These are phyloP conservation scores for Loris lydekkerianus DNA, from an alignment of 2,797 vertebrate species.

Conservation along the genomic window DNA sequence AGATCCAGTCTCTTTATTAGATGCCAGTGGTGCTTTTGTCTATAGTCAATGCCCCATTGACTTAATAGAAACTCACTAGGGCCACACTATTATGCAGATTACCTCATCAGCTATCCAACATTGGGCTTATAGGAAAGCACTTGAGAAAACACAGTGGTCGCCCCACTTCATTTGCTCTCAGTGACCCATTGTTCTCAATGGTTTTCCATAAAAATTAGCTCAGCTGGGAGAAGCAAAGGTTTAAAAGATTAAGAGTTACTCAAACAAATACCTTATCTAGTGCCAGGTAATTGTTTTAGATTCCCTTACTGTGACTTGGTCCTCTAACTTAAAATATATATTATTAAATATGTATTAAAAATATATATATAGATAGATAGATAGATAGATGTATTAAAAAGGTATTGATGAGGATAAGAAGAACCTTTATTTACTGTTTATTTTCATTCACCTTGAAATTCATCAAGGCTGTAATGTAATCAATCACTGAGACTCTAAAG, in stretches of 20 bases:
- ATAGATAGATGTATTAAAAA: neutral
- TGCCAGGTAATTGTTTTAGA: conserved; percentile 60
- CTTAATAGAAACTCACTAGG: conserved; percentile 82
- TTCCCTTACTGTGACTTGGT: conserved; percentile 56
- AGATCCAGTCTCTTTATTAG: conserved; percentile 69
- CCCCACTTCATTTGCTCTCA: conserved; percentile 69
- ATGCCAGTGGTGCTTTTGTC: conserved; percentile 76
- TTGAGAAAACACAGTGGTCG: conserved; percentile 73
- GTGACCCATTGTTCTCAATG: conserved; percentile 68
- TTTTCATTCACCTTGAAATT: conserved; percentile 72
- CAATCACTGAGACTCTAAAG: conserved; percentile 46
- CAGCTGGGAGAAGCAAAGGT: conserved; percentile 58
- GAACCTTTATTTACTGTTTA: conserved; percentile 62
- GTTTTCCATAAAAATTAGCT: conserved; percentile 63
- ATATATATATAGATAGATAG: neutral
- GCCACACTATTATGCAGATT: conserved; percentile 84
- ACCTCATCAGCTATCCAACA: conserved; percentile 79
- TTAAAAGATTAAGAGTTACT: conserved; percentile 41
- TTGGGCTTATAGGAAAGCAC: conserved; percentile 73
- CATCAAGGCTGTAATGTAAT: neutral
- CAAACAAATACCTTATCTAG: neutral
- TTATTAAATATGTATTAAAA: conserved; percentile 22
- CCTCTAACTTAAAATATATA: conserved; percentile 21
- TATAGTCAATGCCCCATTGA: conserved; percentile 77
- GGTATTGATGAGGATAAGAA: conserved; percentile 64